Evolutionary conservation across 2,888 invertebrate genomes (phyloP).

Genomic region (Sicus ferrugineus): DNA sequence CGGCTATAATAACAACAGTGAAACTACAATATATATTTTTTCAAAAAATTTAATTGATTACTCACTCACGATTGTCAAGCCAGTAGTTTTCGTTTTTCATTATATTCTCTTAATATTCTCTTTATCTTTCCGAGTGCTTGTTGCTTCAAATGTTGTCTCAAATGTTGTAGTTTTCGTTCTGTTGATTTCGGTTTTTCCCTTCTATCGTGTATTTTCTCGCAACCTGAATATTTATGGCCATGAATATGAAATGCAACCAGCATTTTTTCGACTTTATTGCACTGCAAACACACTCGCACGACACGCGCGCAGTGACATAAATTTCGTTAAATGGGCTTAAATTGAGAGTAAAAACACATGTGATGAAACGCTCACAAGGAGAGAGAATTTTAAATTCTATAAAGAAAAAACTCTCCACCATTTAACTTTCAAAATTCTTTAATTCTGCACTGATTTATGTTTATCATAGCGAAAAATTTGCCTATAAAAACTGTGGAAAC

Average conservation of each 20-base stretch:
- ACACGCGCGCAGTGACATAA: slow-evolving; percentile 2
- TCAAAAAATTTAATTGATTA: not conserved
- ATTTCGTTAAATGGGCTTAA: slow-evolving; percentile 25
- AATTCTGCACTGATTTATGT: not conserved
- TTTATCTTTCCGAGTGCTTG: slow-evolving; percentile 17
- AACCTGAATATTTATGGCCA: slow-evolving; percentile 38
- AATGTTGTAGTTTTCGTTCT: slow-evolving; percentile 8
- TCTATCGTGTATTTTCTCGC: slow-evolving; percentile 22
- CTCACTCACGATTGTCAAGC: not conserved
- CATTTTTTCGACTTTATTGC: slow-evolving; percentile 24
- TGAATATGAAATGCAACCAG: slow-evolving; percentile 37
- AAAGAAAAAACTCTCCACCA: too few species aligned
- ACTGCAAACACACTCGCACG: slow-evolving; percentile 6
- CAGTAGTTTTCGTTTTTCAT: slow-evolving; percentile 8
- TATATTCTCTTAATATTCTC: slow-evolving; percentile 1
- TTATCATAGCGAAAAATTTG: too few species aligned
- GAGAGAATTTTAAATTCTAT: too few species aligned
- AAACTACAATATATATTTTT: too few species aligned
- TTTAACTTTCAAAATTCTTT: too few species aligned
- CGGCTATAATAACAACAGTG: too few species aligned
- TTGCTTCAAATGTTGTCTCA: slow-evolving; percentile 30
- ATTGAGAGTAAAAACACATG: slow-evolving; percentile 27
- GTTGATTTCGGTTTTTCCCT: slow-evolving; percentile 2
- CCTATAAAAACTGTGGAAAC: too few species aligned
- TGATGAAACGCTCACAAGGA: too few species aligned